A percentile compares a stretch with the other conserved stretches of the same genome.
Evolutionary conservation across 37 sponge, comb jelly and placozoan genomes (phyloP).

Genomic region (Eunapius fragilis): DNA sequence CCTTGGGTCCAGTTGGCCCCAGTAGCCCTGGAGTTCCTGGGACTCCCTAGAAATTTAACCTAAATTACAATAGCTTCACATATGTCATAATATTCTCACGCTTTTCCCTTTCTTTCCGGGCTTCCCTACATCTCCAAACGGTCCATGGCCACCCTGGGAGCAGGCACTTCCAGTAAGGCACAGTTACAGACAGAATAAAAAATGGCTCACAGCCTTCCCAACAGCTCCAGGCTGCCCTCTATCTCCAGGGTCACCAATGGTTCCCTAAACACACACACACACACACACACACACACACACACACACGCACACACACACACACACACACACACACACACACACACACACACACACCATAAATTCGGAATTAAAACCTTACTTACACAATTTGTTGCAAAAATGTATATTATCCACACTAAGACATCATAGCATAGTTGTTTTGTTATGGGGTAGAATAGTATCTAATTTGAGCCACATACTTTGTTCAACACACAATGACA

Average conservation of each 20-base stretch:
- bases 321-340: not conserved
- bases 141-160: conserved; percentile 56
- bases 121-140: conserved; percentile 38
- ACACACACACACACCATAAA: too few species aligned
- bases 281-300: not conserved
- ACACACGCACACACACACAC: not conserved
- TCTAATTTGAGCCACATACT: too few species aligned
- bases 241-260: conserved; percentile 3
- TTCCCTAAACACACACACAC: not conserved
- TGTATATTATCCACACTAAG: too few species aligned
- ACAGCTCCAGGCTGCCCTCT: conserved; percentile 1
- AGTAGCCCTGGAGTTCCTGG: not conserved
- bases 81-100: conserved; percentile 9
- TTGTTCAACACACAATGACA: too few species aligned
- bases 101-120: conserved; percentile 36
- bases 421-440: too few species aligned
- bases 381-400: too few species aligned
- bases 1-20: not conserved
- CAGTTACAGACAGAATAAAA: not conserved
- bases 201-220: not conserved
- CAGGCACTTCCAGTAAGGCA: not conserved
- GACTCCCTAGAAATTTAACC: not conserved
- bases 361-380: too few species aligned
- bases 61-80: not conserved
- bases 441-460: too few species aligned